Percentiles rank a stretch among this genome's conserved stretches.
These are phyloP conservation scores for Caenorhabditis brenneri DNA, from an alignment of 1,140 invertebrate genomes.

Conservation along the genomic window DNA sequence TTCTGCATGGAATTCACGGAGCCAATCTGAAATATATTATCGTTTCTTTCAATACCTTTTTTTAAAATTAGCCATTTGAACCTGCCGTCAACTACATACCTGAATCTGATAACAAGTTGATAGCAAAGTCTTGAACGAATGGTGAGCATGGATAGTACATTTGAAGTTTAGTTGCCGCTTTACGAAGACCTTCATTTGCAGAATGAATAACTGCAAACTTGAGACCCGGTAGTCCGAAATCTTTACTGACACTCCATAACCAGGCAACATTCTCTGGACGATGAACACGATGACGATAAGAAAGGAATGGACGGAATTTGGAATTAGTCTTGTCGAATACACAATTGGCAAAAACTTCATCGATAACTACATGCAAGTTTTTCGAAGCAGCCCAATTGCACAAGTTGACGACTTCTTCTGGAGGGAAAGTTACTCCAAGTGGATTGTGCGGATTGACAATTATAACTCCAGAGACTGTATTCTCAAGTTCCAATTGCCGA, in stretches of 20 bases:
- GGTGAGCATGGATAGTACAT: constrained; percentile 36
- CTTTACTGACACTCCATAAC: constrained; percentile 47
- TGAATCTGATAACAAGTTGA: constrained; percentile 38
- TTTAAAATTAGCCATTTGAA: too few relatives aligned
- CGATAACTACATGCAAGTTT: constrained; percentile 21
- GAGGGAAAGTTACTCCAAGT: constrained; percentile 12
- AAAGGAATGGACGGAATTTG: constrained; percentile 26
- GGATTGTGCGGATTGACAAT: constrained; percentile 49
- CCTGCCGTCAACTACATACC: too few relatives aligned
- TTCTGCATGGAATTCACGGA: constrained; percentile 11
- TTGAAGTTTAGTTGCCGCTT: constrained; percentile 28
- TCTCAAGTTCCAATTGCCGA: background rate
- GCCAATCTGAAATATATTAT: constrained; percentile 32
- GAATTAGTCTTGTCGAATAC: constrained; percentile 16
- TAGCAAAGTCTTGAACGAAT: constrained; percentile 40
- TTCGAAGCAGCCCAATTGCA: constrained; percentile 37
- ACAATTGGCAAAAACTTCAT: constrained; percentile 42
- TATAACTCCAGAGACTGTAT: constrained; percentile 28
- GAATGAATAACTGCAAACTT: constrained; percentile 37
- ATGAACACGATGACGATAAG: constrained; percentile 3
- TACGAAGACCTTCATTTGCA: constrained; percentile 11
- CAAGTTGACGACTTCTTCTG: constrained; percentile 25
- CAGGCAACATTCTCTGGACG: constrained; percentile 19
- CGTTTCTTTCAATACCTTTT: too few relatives aligned
- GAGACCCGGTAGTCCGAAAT: constrained; percentile 42